Evolutionary conservation across 2,797 vertebrate species (phyloP).

Genomic region (Acanthurus leucopareius): DNA sequence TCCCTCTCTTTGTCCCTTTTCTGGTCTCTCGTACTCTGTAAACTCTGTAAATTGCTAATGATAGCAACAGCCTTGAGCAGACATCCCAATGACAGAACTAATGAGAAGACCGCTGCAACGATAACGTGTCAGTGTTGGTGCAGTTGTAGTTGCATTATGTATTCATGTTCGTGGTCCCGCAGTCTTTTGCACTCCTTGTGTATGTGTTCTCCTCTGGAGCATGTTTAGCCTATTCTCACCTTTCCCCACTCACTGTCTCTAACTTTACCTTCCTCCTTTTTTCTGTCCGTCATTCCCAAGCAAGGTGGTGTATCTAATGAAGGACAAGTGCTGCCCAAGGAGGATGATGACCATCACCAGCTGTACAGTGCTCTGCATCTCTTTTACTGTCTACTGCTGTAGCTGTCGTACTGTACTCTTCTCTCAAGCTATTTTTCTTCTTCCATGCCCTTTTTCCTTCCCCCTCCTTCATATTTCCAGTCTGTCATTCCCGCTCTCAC

Average conservation of each 20-base stretch:
- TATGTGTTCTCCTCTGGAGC: constrained; percentile 4
- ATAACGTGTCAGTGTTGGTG: constrained; percentile 36
- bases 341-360: constrained; percentile 49
- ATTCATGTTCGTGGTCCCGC: constrained; percentile 41
- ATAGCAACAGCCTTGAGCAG: constrained; percentile 68
- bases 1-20: constrained; percentile 9
- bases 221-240: constrained; percentile 7
- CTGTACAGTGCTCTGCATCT: constrained; percentile 42
- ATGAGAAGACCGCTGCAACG: constrained; percentile 65
- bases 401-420: constrained; percentile 6
- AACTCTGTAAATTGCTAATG: constrained; percentile 64
- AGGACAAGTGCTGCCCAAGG: constrained; percentile 62
- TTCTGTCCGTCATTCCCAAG: constrained; percentile 38
- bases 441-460: background rate
- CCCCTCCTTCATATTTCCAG: constrained; percentile 38
- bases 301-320: constrained; percentile 64
- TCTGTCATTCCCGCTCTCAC: constrained; percentile 56
- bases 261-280: constrained; percentile 4
- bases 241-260: constrained; percentile 15
- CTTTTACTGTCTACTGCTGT: constrained; percentile 26
- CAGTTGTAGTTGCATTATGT: constrained; percentile 49
- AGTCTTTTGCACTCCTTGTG: constrained; percentile 28
- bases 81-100: constrained; percentile 70
- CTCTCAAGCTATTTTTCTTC: constrained; percentile 20
- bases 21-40: constrained; percentile 29